Percentiles rank a stretch among this genome's conserved stretches.
These are phyloP conservation scores for Elephantulus edwardii DNA, from an alignment of 2,113 vertebrate genomes.

Conservation along the genomic window DNA sequence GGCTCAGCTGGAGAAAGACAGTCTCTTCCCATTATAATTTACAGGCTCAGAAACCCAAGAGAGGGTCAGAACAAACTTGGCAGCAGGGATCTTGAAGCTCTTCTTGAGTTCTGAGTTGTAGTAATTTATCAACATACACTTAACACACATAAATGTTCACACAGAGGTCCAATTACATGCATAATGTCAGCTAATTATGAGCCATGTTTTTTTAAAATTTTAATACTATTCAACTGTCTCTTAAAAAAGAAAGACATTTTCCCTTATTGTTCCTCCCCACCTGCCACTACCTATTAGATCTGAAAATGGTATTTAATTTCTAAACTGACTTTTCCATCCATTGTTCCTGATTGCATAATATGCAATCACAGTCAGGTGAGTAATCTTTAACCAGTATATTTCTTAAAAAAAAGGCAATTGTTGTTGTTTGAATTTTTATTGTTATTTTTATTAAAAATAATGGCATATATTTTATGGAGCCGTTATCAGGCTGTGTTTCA, in stretches of 20 bases:
- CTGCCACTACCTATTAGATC: neutral
- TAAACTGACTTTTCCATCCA: neutral
- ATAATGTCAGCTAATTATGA: no score
- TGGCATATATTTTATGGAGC: neutral
- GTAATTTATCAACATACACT: neutral
- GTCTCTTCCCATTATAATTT: no score
- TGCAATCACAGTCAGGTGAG: neutral
- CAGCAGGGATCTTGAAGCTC: no score
- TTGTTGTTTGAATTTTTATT: neutral
- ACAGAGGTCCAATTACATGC: neutral
- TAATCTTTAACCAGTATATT: neutral
- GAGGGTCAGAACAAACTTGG: no score
- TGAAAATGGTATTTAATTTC: neutral
- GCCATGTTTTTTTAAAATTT: no score
- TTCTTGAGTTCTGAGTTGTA: no score
- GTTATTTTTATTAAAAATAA: neutral
- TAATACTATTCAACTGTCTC: no score
- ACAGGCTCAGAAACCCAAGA: no score
- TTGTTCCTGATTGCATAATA: neutral
- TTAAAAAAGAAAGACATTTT: neutral
- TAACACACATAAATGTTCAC: neutral
- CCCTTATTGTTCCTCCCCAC: neutral
- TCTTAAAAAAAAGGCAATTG: neutral
- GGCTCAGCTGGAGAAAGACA: no score
- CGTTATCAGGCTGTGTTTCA: neutral